phyloP scores from a whole-genome alignment of 30 jellyfish, hydroid and myxozoan species.

The Chrysaora quinquecirrha region DNA sequence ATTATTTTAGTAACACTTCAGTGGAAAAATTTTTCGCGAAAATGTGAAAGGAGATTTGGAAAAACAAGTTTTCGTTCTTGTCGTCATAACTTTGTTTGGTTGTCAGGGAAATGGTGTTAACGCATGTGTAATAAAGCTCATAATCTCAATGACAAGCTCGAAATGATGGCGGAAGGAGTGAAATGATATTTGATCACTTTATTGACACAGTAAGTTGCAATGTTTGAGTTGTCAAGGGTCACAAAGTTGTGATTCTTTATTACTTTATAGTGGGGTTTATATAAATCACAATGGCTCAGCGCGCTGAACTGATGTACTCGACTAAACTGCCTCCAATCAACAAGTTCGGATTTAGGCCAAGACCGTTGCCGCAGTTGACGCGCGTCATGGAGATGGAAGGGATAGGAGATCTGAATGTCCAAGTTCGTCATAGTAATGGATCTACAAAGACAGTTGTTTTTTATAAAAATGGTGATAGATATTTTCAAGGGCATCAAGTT shows the following conservation, averaged over 20 bases:
- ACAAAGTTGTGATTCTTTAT: constrained; percentile 24
- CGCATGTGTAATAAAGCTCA: background rate
- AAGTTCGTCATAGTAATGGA: constrained; percentile 18
- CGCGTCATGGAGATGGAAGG: constrained; percentile 54
- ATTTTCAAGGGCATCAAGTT: constrained; percentile 89
- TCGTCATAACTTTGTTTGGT: background rate
- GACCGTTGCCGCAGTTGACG: constrained; percentile 43
- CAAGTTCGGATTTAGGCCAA: constrained; percentile 55
- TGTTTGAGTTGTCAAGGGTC: constrained; percentile 81
- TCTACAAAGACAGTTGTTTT: constrained; percentile 77
- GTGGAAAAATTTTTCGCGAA: too few relatives aligned
- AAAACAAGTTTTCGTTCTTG: too few relatives aligned
- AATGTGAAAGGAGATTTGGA: too few relatives aligned
- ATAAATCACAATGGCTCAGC: constrained; percentile 62
- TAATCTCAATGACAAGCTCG: too few relatives aligned
- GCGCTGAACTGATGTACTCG: constrained; percentile 38
- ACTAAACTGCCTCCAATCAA: constrained; percentile 65
- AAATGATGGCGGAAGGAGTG: too few relatives aligned
- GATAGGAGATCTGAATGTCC: background rate
- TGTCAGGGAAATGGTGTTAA: background rate
- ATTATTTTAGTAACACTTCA: too few relatives aligned
- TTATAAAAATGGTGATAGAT: constrained; percentile 93
- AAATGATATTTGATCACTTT: constrained; percentile 49
- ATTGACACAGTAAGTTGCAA: constrained; percentile 41
- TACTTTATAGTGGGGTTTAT: constrained; percentile 1